phyloP scores from a whole-genome alignment of 1,140 invertebrate species.

The Anoplophora glabripennis region DNA sequence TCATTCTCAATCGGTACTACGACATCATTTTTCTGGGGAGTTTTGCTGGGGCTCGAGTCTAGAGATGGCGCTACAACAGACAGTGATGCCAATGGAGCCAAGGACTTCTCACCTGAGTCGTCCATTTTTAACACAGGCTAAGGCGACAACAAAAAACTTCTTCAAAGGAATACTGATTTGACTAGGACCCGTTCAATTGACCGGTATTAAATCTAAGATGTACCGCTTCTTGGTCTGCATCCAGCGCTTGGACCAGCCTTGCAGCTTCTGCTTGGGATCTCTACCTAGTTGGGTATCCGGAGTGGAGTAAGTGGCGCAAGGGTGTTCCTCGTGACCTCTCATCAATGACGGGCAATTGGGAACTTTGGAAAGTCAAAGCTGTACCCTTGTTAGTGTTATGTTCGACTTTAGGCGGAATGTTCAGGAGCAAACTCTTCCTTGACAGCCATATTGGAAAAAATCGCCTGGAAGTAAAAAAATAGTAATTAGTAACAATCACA shows the following conservation, averaged over 20 bases:
- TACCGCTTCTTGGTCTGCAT: constrained; percentile 23
- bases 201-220: constrained; percentile 21
- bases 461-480: no score
- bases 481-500: no score
- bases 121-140: background rate
- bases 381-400: no score
- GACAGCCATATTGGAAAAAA: no score
- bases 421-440: no score
- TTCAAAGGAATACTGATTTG: constrained; percentile 11
- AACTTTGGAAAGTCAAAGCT: background rate
- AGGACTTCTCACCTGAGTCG: background rate
- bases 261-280: constrained; percentile 38
- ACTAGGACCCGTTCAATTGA: constrained; percentile 23
- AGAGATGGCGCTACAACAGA: constrained; percentile 33
- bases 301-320: constrained; percentile 20
- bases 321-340: constrained; percentile 29
- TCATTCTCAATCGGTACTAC: constrained; percentile 4
- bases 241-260: constrained; percentile 41
- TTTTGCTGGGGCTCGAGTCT: constrained; percentile 27
- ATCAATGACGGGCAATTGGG: constrained; percentile 32
- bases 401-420: no score
- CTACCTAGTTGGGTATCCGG: constrained; percentile 30
- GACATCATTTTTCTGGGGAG: constrained; percentile 10
- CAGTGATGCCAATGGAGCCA: constrained; percentile 49
- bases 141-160: background rate